Evolutionary conservation across 1,140 invertebrate genomes (phyloP).

Genomic region (Apis dorsata): DNA sequence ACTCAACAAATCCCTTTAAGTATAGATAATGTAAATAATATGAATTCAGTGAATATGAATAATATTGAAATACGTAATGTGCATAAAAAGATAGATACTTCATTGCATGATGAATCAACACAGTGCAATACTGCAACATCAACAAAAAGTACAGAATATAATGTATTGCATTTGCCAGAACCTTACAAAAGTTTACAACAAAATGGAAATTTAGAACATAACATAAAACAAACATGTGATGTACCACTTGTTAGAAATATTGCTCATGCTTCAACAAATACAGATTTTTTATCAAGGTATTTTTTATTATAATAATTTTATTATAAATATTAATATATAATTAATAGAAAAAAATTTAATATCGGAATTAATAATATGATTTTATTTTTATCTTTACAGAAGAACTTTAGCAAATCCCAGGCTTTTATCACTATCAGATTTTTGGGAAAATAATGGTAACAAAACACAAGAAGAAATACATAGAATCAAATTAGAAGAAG

Average conservation of each 20-base stretch:
- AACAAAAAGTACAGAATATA: conserved; percentile 19
- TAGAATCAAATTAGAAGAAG: conserved; percentile 85
- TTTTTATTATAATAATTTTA: neutral
- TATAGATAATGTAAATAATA: conserved; percentile 5
- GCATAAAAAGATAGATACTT: conserved; percentile 6
- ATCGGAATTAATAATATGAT: neutral
- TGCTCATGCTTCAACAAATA: conserved; percentile 52
- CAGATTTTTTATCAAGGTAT: conserved; percentile 66
- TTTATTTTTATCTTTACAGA: conserved; percentile 17
- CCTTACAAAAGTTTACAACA: conserved; percentile 24
- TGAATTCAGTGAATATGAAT: neutral
- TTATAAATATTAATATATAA: neutral
- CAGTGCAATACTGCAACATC: neutral
- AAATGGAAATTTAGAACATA: conserved; percentile 28
- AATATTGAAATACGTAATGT: neutral
- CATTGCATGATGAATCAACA: conserved; percentile 9
- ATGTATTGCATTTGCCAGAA: conserved; percentile 25
- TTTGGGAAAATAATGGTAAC: conserved; percentile 78
- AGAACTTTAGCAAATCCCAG: conserved; percentile 67
- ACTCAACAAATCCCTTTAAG: neutral
- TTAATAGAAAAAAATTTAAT: neutral
- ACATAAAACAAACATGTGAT: conserved; percentile 24
- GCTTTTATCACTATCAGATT: conserved; percentile 80
- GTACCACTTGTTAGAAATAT: conserved; percentile 18
- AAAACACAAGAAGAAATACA: conserved; percentile 76